Evolutionary conservation across 2,888 invertebrate species (phyloP), one percentile per base, ranked within the genome.

Genomic region (Lithodes maja): DNA sequence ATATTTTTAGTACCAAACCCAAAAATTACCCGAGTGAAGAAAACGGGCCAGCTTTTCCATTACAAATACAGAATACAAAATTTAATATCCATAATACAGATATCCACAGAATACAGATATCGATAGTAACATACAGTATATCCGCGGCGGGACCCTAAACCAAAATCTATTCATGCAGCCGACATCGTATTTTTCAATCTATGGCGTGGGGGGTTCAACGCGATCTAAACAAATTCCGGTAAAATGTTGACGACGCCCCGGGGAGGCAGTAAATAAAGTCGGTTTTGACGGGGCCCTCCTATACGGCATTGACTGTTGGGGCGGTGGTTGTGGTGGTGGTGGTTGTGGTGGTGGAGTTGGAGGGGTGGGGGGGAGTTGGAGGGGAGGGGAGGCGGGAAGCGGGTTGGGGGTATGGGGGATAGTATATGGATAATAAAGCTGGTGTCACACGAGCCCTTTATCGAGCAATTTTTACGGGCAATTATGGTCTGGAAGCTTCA

Each of bases 101-200:
- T 33, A 33, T 33, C 33, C 33, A 33, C 33, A 3, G 17, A 9
- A n/a, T 71, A 33, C 7, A 71, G 33, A 3, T 17, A 71, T 50
- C 75, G 50, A 15, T 3, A 77, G 77, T 33, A 2, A 77, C 15
- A 77, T 33, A 77, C 50, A 77, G 3, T 71, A n/a, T 2, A 2
- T 77, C 74, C 74, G 17, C 17, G 5, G 74, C n/a, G 33, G 17
- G 33, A 33, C 74, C n/a, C 33, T 77, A 77, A 77, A 77, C 77
- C 17, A 77, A 33, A 77, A 77, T 77, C 77, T 50, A 77, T 77
- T n/a, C 77, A 33, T 77, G 2, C 49, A 77, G 9, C 17, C 49
- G 49, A 33, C 77, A 77, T 33, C 77, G 50, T 77, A 77, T 77
- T 77, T 77, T 77, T 49, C 77, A 77, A 77, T 77, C 77, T 77